phyloP scores from a whole-genome alignment of 2,888 invertebrate genomes.

The Dolichopus griseipennis region DNA sequence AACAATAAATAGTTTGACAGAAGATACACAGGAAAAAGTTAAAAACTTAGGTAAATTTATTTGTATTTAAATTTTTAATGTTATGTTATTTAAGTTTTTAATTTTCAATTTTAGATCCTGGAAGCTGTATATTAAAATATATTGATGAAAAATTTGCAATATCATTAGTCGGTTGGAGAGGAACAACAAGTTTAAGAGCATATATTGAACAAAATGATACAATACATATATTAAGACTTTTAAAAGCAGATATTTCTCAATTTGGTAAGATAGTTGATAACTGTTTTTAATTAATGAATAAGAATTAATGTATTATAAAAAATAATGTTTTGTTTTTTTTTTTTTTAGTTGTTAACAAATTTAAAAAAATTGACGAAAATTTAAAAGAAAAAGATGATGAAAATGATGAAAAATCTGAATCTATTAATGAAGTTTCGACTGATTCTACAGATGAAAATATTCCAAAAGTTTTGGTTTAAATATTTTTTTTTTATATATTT shows the following conservation, averaged over 20 bases:
- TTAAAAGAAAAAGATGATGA: neutral
- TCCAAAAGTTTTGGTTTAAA: too few species aligned
- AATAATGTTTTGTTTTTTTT: neutral
- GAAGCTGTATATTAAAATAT: slow-evolving; percentile 70
- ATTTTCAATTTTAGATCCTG: slow-evolving; percentile 42
- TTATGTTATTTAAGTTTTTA: neutral
- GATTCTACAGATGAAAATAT: too few species aligned
- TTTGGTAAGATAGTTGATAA: slow-evolving; percentile 65
- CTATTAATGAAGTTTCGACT: neutral
- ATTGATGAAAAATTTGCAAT: slow-evolving; percentile 49
- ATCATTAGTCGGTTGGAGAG: slow-evolving; percentile 83
- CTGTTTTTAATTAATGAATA: too few species aligned
- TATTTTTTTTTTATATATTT: too few species aligned
- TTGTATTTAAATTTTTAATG: too few species aligned
- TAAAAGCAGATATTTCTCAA: slow-evolving; percentile 78
- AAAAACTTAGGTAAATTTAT: slow-evolving; percentile 57
- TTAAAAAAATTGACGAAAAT: slow-evolving; percentile 9
- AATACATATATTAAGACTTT: slow-evolving; percentile 74
- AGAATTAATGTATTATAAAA: neutral
- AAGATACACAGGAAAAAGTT: slow-evolving; percentile 57
- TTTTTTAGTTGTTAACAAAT: slow-evolving; percentile 10
- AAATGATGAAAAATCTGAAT: neutral
- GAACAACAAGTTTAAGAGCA: slow-evolving; percentile 74
- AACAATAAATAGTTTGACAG: slow-evolving; percentile 57
- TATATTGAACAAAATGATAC: slow-evolving; percentile 80